Evolutionary conservation across 2,888 invertebrate species (phyloP).

Genomic region (Chaitophorus viminalis): DNA sequence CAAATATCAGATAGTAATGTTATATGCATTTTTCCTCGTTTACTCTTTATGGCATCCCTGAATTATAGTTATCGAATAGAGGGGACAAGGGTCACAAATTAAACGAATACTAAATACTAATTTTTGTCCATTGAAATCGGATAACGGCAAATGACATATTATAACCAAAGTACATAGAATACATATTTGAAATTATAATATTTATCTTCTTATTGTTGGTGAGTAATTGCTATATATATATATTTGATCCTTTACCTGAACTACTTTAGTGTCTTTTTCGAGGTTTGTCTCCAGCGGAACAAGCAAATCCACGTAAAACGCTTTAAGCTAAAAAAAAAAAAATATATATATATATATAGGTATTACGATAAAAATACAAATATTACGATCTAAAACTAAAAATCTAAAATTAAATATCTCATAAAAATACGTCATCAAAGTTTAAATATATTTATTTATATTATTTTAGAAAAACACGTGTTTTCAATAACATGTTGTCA

Average conservation of each 20-base stretch:
- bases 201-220: too few relatives aligned
- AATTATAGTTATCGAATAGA: neutral
- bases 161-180: neutral
- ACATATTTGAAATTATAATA: neutral
- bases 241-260: slow-evolving; percentile 74
- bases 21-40: slow-evolving; percentile 38
- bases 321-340: slow-evolving; percentile 80
- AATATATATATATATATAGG: too few relatives aligned
- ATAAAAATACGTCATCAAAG: neutral
- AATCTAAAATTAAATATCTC: neutral
- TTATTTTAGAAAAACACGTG: neutral
- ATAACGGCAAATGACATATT: neutral
- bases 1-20: slow-evolving; percentile 37
- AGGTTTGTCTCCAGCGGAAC: slow-evolving; percentile 93
- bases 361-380: too few relatives aligned
- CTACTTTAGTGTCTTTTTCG: slow-evolving; percentile 93
- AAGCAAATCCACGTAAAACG: slow-evolving; percentile 91
- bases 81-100: neutral
- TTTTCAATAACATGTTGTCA: too few relatives aligned
- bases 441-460: neutral
- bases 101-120: slow-evolving; percentile 5
- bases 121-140: neutral
- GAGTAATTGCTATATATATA: too few relatives aligned
- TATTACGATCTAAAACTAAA: too few relatives aligned
- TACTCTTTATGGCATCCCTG: neutral